Evolutionary conservation across 2,888 invertebrate genomes (phyloP), one percentile per base, ranked within the genome.

Genomic region (Ectobius pallidus): DNA sequence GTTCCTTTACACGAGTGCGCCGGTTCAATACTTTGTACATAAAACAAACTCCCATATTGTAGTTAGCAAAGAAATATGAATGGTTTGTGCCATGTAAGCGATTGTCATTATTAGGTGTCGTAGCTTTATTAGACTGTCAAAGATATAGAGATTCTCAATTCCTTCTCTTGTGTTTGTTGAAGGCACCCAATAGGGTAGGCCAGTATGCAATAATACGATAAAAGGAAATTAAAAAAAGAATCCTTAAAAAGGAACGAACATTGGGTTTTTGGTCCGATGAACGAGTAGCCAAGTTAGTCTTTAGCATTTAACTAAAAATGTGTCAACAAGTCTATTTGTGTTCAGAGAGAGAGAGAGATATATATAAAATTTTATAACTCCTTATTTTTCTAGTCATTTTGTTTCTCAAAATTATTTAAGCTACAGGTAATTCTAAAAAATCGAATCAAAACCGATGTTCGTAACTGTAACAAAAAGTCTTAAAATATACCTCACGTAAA

Each of bases 31-130:
- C 14, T 58, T 58, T 58, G 58, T 58, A 58, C 18, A 58, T 58
- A 58, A 30, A 30, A n/a, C n/a, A n/a, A 58, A 14, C 16, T 25
- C 4, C n/a, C n/a, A n/a, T n/a, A n/a, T n/a, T n/a, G n/a, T n/a
- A n/a, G n/a, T n/a, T n/a, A n/a, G n/a, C n/a, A 30, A 58, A 58
- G 58, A 20, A 30, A 65, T 46, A 65, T 44, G 46, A 65, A 14
- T 39, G 18, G 27, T 65, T 22, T 25, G 65, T 65, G 65, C 65
- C 65, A 65, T 65, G 65, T 65, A 65, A 27, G 27, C 46, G 46
- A 42, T 61, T 58, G 58, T 55, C 55, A 55, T 27, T 55, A 55
- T 27, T 46, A 55, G 25, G 55, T 55, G 55, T 55, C 14, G 27
- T 58, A 58, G 58, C 32, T 2, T 58, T 16, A 25, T 58, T 30